Evolutionary conservation across 2,113 vertebrate species (phyloP).

Genomic region (Odobenus rosmarus): DNA sequence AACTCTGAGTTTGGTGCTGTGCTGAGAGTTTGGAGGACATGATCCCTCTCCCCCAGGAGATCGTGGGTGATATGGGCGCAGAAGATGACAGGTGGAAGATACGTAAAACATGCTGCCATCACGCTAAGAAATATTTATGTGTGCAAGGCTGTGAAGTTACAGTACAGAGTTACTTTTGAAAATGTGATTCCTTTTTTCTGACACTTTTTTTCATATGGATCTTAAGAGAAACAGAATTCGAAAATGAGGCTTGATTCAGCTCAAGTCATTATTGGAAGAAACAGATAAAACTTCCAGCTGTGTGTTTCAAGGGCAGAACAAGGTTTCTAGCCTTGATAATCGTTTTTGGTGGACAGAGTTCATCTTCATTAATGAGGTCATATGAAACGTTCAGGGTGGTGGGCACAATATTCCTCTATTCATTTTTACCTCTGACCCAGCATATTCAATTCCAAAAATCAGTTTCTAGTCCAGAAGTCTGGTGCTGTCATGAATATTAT

Average conservation of each 20-base stretch:
- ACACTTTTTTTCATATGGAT: not conserved
- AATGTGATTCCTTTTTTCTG: not conserved
- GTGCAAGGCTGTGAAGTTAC: not conserved
- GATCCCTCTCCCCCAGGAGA: not conserved
- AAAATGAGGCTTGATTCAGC: constrained; percentile 31
- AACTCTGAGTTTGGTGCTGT: not conserved
- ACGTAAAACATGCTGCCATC: not conserved
- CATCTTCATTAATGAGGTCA: not conserved
- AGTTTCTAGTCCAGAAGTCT: not conserved
- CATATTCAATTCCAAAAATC: not conserved
- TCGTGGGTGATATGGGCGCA: not conserved
- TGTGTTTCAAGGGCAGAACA: not conserved
- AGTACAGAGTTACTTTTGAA: not conserved
- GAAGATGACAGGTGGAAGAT: not conserved
- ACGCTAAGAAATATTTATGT: not conserved
- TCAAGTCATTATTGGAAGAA: not conserved
- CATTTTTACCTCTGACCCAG: not conserved
- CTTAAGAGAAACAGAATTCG: not conserved
- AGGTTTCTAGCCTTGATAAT: not conserved
- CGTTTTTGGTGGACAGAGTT: not conserved
- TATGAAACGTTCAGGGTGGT: not conserved
- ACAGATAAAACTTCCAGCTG: not conserved
- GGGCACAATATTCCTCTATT: not conserved
- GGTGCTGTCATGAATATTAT: not conserved
- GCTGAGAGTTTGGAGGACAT: no score